A percentile compares a stretch with the other conserved stretches of the same genome.
Conservation (phyloP, 1,140 invertebrate species). For the Megalopta genalis region DNA sequence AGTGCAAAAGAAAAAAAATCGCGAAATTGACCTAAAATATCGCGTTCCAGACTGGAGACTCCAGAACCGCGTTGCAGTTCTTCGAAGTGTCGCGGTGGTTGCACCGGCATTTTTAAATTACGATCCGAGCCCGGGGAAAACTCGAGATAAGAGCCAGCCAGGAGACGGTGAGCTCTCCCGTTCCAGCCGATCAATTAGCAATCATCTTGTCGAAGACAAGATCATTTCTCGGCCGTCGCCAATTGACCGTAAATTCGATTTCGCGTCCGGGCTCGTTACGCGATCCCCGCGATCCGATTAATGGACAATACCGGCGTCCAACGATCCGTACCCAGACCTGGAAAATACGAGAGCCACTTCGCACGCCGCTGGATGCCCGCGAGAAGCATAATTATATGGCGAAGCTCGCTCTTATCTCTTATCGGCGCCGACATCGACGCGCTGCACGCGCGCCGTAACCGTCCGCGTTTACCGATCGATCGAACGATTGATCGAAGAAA, state of each 20-base stretch:
- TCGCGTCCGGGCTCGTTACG: slow-evolving; percentile 69
- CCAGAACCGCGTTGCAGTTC: too few species aligned
- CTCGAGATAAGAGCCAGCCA: background rate
- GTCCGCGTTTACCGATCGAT: background rate
- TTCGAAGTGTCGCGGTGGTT: background rate
- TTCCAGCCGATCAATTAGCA: slow-evolving; percentile 48
- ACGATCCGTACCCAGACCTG: slow-evolving; percentile 39
- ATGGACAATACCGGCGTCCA: slow-evolving; percentile 50
- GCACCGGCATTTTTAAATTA: background rate
- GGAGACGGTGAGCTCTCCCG: slow-evolving; percentile 1
- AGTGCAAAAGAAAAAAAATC: too few species aligned
- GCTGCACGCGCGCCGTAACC: background rate
- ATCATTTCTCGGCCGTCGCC: slow-evolving; percentile 70
- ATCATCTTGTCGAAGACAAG: slow-evolving; percentile 55
- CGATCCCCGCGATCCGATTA: slow-evolving; percentile 72
- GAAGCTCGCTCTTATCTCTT: background rate
- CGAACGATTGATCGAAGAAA: background rate
- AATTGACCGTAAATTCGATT: slow-evolving; percentile 70
- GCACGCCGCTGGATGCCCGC: slow-evolving; percentile 11
- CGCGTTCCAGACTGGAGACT: too few species aligned
- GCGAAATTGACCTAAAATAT: too few species aligned
- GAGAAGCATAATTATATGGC: slow-evolving; percentile 14
- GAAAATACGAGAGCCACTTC: slow-evolving; percentile 38
- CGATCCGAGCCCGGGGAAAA: background rate
- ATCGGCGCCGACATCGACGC: slow-evolving; percentile 18